Conservation (phyloP, 2,797 vertebrate genomes). For the Alosa sapidissima region DNA sequence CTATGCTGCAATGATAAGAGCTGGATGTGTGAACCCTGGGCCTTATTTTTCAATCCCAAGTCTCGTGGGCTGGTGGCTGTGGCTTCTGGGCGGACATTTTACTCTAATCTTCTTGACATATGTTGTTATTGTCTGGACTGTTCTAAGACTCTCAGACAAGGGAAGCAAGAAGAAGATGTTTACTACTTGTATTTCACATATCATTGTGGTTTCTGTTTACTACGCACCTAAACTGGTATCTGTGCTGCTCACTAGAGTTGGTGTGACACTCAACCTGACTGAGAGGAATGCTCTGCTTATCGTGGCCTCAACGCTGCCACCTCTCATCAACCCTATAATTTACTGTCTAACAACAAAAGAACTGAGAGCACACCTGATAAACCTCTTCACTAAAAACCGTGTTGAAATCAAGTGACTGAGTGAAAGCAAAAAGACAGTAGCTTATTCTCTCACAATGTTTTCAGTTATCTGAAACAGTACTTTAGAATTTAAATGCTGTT, state of each 20-base stretch:
- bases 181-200: conserved; percentile 42
- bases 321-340: conserved; percentile 40
- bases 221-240: conserved; percentile 34
- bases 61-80: conserved; percentile 25
- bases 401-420: neutral
- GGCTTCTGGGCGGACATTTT: conserved; percentile 16
- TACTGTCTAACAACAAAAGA: conserved; percentile 49
- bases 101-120: conserved; percentile 46
- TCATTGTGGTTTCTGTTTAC: conserved; percentile 42
- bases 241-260: conserved; percentile 42
- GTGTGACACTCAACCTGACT: conserved; percentile 30
- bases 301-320: conserved; percentile 22
- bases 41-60: conserved; percentile 26
- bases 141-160: conserved; percentile 37
- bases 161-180: conserved; percentile 40
- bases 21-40: conserved; percentile 52
- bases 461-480: no score
- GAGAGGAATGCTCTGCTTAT: conserved; percentile 34
- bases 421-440: neutral
- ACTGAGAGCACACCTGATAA: conserved; percentile 32
- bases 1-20: conserved; percentile 43
- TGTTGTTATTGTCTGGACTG: conserved; percentile 37
- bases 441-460: neutral
- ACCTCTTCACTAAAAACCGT: neutral
- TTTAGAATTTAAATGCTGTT: no score